These are phyloP conservation scores for Eristalinus sepulchralis DNA, from an alignment of 2,888 invertebrate genomes.

Conservation along the genomic window DNA sequence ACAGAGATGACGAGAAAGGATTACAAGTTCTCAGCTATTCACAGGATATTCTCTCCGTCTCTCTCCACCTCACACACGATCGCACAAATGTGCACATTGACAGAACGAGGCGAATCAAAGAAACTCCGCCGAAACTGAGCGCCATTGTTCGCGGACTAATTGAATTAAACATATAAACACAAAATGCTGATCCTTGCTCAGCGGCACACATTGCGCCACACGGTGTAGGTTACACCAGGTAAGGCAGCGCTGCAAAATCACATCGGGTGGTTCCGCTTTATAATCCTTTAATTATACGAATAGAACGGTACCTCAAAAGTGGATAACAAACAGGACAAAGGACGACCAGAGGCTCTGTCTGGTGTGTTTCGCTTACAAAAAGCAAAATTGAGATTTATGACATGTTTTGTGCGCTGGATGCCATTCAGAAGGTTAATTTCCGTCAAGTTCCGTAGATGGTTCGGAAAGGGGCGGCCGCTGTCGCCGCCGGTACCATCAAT, in stretches of 20 bases:
- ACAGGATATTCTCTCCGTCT: conserved; percentile 42
- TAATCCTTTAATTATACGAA: conserved; percentile 65
- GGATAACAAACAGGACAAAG: conserved; percentile 13
- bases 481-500: neutral
- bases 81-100: neutral
- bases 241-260: conserved; percentile 45
- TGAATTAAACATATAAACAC: conserved; percentile 70
- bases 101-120: conserved; percentile 47
- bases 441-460: conserved; percentile 44
- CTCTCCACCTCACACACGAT: conserved; percentile 53
- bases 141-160: conserved; percentile 61
- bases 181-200: neutral
- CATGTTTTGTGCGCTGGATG: conserved; percentile 65
- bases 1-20: conserved; percentile 2
- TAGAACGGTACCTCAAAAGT: conserved; percentile 30
- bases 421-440: conserved; percentile 70
- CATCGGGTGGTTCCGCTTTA: conserved; percentile 69
- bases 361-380: too few species aligned
- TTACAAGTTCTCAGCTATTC: too few species aligned
- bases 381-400: conserved; percentile 67
- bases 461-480: neutral
- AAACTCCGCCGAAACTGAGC: conserved; percentile 48
- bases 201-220: conserved; percentile 28
- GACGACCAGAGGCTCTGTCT: too few species aligned
- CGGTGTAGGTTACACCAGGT: conserved; percentile 68